Conservation (phyloP, 92 coral and sea anemone species). For the Epizoanthus stellaris region DNA sequence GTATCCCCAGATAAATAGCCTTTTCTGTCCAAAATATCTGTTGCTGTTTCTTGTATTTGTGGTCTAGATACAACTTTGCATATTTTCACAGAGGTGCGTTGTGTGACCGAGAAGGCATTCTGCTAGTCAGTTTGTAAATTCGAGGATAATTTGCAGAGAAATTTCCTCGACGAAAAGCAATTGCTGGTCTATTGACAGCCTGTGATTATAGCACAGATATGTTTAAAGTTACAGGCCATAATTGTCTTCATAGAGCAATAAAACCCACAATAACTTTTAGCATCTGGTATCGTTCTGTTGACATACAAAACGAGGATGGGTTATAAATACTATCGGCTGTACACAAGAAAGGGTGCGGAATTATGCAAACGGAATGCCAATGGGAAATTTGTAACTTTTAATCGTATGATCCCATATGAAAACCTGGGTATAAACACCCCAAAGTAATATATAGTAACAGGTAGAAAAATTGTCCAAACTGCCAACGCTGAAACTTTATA, state of each 20-base stretch:
- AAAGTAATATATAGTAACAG: constrained; percentile 7
- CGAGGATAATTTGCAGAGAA: constrained; percentile 2
- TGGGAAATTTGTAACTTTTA: background rate
- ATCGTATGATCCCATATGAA: background rate
- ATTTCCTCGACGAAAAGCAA: background rate
- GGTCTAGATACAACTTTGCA: background rate
- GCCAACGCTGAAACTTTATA: background rate
- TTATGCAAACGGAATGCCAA: constrained; percentile 20
- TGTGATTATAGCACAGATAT: background rate
- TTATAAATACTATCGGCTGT: background rate
- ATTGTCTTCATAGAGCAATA: constrained; percentile 22
- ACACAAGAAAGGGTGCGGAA: background rate
- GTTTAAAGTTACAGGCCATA: constrained; percentile 30
- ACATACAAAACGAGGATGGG: background rate
- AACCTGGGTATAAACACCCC: background rate
- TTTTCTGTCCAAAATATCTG: constrained; percentile 23
- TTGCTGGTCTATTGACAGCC: background rate
- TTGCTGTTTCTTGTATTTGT: constrained; percentile 21
- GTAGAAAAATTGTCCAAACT: background rate
- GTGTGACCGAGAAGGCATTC: constrained; percentile 14
- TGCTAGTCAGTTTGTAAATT: constrained; percentile 14
- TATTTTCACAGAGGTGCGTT: background rate
- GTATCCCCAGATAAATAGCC: background rate
- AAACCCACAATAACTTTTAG: constrained; percentile 29
- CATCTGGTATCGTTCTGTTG: constrained; percentile 33